Evolutionary conservation across 2,113 vertebrate genomes (phyloP).

Genomic region (Dolichallabes microphthalmus): DNA sequence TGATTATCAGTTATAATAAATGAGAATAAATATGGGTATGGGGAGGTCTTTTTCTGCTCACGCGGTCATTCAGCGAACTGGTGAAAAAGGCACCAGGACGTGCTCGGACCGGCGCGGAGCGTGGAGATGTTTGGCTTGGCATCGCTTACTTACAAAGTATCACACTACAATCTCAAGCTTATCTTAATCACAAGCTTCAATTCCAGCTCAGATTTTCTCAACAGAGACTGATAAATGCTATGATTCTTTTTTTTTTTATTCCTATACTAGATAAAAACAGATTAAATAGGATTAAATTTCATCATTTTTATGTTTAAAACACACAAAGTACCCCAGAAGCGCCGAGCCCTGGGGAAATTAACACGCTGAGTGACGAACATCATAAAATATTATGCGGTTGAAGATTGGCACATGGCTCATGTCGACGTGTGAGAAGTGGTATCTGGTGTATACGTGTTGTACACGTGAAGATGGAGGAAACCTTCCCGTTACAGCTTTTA

Average conservation of each 20-base stretch:
- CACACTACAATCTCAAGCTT: neutral
- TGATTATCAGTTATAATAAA: constrained; percentile 64
- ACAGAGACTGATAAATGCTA: neutral
- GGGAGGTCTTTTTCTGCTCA: constrained; percentile 68
- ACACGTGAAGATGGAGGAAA: constrained; percentile 61
- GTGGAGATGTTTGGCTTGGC: constrained; percentile 61
- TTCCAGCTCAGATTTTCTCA: neutral
- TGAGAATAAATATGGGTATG: constrained; percentile 66
- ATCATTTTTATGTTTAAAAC: neutral
- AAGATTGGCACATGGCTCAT: constrained; percentile 9
- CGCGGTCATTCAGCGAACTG: constrained; percentile 51
- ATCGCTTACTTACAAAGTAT: constrained; percentile 26
- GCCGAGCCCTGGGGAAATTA: neutral
- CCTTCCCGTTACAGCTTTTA: constrained; percentile 65
- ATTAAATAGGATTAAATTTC: neutral
- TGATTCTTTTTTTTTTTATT: neutral
- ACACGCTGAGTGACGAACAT: neutral
- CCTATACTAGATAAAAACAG: neutral
- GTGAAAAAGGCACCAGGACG: constrained; percentile 38
- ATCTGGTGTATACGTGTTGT: constrained; percentile 61
- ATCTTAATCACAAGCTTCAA: neutral
- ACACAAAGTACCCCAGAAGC: neutral
- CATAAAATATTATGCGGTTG: neutral
- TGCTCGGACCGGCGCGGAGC: constrained; percentile 32
- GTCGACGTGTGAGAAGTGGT: neutral